Base-by-base conservation (phyloP, 2,113 vertebrate species). In the Platycercus adscitus region DNA sequence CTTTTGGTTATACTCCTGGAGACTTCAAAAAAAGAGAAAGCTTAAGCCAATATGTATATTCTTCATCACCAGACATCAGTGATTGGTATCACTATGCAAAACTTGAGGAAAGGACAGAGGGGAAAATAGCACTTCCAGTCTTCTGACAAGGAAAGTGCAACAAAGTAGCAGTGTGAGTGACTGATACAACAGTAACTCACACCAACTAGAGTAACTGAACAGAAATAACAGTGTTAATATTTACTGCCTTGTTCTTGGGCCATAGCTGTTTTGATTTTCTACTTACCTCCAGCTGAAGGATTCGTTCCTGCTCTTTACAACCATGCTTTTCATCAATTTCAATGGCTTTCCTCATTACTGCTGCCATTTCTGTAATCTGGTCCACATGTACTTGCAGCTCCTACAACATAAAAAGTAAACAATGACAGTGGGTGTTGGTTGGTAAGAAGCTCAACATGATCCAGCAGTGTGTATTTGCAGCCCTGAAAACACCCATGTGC, bases 311-410 rank as follows among this genome's bases (percentile, higher is more conserved):
- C 13, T 99, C 99, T 93, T 99, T 98, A 95, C 98, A 99, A 37
- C 98, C 96, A 2, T 98, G 98, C 24, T 98, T 99, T 50, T 99
- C 99, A 17, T 99, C 99, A 46, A 99, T 98, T 93, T 99, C 99
- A 76, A 99, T 99, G 17, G 99, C 99, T 92, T 98, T 99, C 88
- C 98, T 98, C 99, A 99, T 99, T 11, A 99, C 99, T 4, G 99
- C 99, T 39, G 99, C 99, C 99, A 99, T 99, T 96, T 99, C 99
- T 13, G 98, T 99, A 47, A 99, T 99, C 93, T 99, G 99, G 96
- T 99, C 99, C 96, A 99, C 98, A 10, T 99, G 99, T 19, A 98
- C 98, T 88, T 99, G 99, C 94, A 99, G 98, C 95, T 99, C 99
- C 99, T 99, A 82, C 41, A 69, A 31, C 44, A 63, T 2, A 69